Evolutionary conservation across 2,113 vertebrate species (phyloP).

Genomic region (Holacanthus passer): DNA sequence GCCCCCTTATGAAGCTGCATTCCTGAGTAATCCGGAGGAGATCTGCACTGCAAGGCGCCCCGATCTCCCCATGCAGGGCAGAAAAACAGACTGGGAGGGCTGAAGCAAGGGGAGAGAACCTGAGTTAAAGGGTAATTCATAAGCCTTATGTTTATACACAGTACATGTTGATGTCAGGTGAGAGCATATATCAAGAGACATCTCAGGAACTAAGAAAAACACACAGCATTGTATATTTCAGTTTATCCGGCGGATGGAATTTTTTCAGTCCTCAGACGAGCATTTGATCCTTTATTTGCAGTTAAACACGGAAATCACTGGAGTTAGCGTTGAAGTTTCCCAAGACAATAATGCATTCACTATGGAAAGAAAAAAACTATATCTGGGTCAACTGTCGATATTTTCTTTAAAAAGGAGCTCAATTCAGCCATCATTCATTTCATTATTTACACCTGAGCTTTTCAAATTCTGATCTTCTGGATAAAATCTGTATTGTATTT

Average conservation of each 20-base stretch:
- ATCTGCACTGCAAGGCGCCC: conserved; percentile 4
- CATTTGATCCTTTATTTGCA: conserved; percentile 2
- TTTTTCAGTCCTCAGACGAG: neutral
- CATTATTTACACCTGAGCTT: no score
- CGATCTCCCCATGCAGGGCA: neutral
- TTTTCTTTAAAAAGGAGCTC: no score
- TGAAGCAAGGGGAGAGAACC: neutral
- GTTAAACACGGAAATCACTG: conserved; percentile 1
- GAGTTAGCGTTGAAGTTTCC: neutral
- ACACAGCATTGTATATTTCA: neutral
- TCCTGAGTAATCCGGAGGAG: conserved; percentile 64
- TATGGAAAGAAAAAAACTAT: neutral
- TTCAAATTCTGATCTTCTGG: no score
- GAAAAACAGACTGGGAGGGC: conserved; percentile 18
- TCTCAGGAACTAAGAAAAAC: conserved; percentile 1
- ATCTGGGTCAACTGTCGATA: no score
- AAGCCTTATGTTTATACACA: conserved; percentile 13
- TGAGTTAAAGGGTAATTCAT: conserved; percentile 14
- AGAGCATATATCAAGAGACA: conserved; percentile 4
- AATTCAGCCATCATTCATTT: no score
- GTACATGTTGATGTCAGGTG: neutral
- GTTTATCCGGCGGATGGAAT: neutral
- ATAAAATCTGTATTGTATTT: no score
- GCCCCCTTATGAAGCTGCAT: conserved; percentile 59
- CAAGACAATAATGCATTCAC: neutral